phyloP scores from a whole-genome alignment of 2,113 vertebrate species.

The Rhinolophus sinicus region DNA sequence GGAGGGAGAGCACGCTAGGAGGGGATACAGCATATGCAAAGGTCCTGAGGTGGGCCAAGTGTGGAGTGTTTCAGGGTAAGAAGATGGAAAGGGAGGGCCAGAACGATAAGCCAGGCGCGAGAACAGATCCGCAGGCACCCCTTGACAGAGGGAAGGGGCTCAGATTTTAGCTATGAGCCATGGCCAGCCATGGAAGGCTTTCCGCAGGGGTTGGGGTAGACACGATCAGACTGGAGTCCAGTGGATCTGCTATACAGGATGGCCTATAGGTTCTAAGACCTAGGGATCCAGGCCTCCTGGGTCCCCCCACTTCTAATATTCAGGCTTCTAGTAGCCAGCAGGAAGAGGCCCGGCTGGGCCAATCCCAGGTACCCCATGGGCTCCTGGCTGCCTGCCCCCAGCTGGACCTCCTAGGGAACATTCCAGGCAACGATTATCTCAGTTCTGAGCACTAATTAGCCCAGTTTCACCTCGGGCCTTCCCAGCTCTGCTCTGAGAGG shows the following conservation, averaged over 20 bases:
- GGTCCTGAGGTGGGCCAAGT: background rate
- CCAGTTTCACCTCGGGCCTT: constrained; percentile 34
- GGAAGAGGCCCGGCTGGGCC: background rate
- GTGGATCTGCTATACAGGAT: background rate
- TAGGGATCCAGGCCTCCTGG: background rate
- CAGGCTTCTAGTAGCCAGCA: background rate
- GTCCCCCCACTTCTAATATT: background rate
- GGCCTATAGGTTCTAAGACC: background rate
- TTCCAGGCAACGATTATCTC: constrained; percentile 68
- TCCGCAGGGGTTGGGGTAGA: background rate
- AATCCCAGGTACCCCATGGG: background rate
- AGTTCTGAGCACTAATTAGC: constrained; percentile 41
- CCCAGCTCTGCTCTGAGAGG: background rate
- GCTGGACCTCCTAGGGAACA: constrained; percentile 61
- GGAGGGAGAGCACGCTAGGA: background rate
- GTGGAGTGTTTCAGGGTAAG: background rate
- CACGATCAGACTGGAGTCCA: background rate
- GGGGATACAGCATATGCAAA: background rate
- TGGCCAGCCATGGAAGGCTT: background rate
- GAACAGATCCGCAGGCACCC: background rate
- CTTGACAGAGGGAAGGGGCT: background rate
- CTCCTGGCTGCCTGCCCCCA: background rate
- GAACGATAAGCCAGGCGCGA: background rate
- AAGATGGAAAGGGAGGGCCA: background rate
- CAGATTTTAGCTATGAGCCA: background rate